These are phyloP conservation scores for Pterobdella sp. DNA, from an alignment of 2,888 invertebrate species.

Conservation along the genomic window DNA sequence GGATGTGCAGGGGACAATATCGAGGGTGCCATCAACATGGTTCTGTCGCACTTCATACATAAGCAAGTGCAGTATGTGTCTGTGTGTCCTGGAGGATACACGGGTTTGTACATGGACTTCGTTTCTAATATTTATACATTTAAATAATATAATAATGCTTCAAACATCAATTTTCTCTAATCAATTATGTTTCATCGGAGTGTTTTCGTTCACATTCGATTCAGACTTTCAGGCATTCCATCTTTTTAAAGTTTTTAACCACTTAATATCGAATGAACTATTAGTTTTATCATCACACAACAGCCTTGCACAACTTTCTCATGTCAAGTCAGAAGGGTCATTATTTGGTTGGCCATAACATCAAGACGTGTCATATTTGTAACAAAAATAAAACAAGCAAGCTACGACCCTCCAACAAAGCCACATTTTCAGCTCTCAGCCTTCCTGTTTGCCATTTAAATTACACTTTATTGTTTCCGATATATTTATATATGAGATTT, in stretches of 20 bases:
- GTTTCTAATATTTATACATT: too few species aligned
- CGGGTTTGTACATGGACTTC: conserved; percentile 45
- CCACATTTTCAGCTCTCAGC: background rate
- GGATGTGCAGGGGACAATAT: conserved; percentile 62
- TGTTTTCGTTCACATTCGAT: background rate
- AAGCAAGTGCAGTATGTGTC: conserved; percentile 85
- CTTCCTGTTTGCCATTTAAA: background rate
- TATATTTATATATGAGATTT: too few species aligned
- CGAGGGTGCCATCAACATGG: conserved; percentile 82
- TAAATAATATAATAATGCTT: too few species aligned
- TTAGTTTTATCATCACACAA: background rate
- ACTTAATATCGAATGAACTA: too few species aligned
- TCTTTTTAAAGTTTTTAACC: too few species aligned
- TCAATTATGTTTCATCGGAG: too few species aligned
- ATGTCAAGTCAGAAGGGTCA: conserved; percentile 69
- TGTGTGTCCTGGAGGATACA: conserved; percentile 81
- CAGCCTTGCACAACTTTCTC: conserved; percentile 60
- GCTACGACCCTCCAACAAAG: background rate
- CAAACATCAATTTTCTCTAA: too few species aligned
- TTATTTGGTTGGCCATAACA: conserved; percentile 75
- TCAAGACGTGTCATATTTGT: conserved; percentile 67
- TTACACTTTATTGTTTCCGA: background rate
- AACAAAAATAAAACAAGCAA: conserved; percentile 30
- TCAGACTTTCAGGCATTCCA: too few species aligned
- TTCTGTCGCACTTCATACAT: conserved; percentile 90